Evolutionary conservation across 2,113 vertebrate genomes (phyloP).

Genomic region (Microtus pennsylvanicus): DNA sequence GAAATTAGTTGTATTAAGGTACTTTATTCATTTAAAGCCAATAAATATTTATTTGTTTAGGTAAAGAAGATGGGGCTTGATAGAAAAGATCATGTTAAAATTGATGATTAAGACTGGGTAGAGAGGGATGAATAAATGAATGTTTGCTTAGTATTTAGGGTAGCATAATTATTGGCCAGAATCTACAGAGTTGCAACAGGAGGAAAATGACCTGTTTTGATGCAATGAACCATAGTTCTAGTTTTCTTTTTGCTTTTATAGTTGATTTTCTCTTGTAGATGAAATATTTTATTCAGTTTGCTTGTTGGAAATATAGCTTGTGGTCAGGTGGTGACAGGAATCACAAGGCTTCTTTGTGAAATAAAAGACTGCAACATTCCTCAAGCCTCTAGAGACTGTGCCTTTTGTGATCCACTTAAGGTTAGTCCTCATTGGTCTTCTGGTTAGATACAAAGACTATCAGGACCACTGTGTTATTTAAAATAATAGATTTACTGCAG

Average conservation of each 20-base stretch:
- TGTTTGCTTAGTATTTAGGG: neutral
- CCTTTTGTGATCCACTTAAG: conserved; percentile 62
- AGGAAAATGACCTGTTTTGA: neutral
- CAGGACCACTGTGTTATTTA: conserved; percentile 65
- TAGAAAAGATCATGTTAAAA: conserved; percentile 19
- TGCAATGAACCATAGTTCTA: neutral
- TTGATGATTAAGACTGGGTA: neutral
- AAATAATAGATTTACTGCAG: conserved; percentile 71
- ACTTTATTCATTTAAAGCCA: conserved; percentile 20
- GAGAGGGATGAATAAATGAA: neutral
- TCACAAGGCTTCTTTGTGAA: neutral
- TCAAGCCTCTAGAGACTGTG: conserved; percentile 30
- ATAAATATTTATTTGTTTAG: neutral
- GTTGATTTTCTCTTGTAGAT: conserved; percentile 42
- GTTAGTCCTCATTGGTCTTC: conserved; percentile 35
- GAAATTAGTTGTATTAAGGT: neutral
- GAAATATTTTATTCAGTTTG: conserved; percentile 48
- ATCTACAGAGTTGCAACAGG: neutral
- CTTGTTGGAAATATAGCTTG: neutral
- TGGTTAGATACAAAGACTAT: conserved; percentile 58
- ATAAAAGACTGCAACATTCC: conserved; percentile 6
- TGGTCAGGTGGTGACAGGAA: conserved; percentile 1
- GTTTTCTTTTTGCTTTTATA: conserved; percentile 28
- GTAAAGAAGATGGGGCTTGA: neutral
- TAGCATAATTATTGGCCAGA: neutral